Conservation (phyloP, 2,113 vertebrate genomes). For the Macrotis lagotis region DNA sequence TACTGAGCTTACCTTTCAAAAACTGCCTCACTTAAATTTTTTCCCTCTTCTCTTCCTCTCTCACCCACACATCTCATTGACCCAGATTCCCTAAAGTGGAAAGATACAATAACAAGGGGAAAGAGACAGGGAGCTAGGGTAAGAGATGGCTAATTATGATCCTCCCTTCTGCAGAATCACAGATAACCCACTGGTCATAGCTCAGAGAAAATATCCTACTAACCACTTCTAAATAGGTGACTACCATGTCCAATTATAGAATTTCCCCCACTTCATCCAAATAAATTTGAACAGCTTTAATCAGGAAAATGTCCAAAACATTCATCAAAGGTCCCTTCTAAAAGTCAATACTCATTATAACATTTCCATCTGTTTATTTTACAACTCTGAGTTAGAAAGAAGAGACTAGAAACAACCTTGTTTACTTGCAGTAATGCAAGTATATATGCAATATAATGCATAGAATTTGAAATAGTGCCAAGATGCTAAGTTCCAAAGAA, state of each 20-base stretch:
- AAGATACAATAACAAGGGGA: background rate
- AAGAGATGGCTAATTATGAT: background rate
- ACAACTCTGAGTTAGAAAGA: background rate
- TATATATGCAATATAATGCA: background rate
- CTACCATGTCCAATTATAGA: background rate
- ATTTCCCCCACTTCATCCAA: background rate
- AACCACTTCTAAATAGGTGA: background rate
- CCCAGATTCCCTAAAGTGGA: background rate
- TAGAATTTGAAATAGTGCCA: background rate
- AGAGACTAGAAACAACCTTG: conserved; percentile 5
- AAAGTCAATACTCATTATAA: background rate
- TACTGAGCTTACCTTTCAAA: conserved; percentile 17
- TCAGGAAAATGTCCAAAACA: conserved; percentile 21
- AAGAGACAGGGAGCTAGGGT: background rate
- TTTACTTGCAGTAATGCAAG: background rate
- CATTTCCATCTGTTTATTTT: conserved; percentile 1
- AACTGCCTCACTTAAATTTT: conserved; percentile 1
- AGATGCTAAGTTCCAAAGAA: background rate
- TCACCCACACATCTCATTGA: conserved; percentile 10
- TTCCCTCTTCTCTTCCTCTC: background rate
- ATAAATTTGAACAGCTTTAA: background rate
- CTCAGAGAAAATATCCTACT: background rate
- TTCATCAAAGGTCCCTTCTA: background rate
- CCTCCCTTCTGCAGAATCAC: background rate
- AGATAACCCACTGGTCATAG: accelerated